Evolutionary conservation across 2,888 invertebrate species (phyloP), one percentile per base, ranked within the genome.

Genomic region (Germaria angustata): DNA sequence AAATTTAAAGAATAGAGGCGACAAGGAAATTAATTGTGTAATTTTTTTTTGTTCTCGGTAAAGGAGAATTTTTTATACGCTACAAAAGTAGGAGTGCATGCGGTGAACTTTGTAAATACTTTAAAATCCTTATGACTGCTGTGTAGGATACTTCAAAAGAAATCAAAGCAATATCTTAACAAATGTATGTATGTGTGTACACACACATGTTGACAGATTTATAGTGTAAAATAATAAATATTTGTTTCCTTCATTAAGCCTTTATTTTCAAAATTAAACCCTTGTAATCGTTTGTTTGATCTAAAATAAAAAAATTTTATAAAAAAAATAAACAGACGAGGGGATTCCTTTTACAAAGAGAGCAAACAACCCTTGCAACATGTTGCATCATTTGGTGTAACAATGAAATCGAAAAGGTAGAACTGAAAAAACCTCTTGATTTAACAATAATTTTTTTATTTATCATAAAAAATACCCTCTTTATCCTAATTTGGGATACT

Each of bases 401-500:
- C 57, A 76, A 76, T 39, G 20, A 15, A 20, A 41, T n/a, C 32
- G 24, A 77, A 69, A 24, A 39, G 68, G 34, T 17, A 11, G 4
- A 61, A 32, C 65, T 49, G 55, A 55, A 53, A 55, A 9, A 36
- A 63, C 34, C 46, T 46, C 36, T 46, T 63, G 53, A 65, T 65
- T 46, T 9, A 51, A 20, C 55, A 15, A 44, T 55, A 6, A 55
- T 76, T 77, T 77, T 76, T 68, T 28, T 28, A 49, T 36, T 51
- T 22, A 22, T 44, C 15, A 72, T 53, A 39, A 55, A 28, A 11
- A 61, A 63, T 65, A 81, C 81, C 81, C 78, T 81, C 81, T 78
- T 81, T 22, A 81, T 65, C 75, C 51, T 75, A 78, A 78, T 82
- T 82, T 82, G 81, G 78, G 68, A 75, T 82, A 78, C 78, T 82